Base-by-base conservation (phyloP, 2,888 invertebrate species). In the Zelleria hepariella region DNA sequence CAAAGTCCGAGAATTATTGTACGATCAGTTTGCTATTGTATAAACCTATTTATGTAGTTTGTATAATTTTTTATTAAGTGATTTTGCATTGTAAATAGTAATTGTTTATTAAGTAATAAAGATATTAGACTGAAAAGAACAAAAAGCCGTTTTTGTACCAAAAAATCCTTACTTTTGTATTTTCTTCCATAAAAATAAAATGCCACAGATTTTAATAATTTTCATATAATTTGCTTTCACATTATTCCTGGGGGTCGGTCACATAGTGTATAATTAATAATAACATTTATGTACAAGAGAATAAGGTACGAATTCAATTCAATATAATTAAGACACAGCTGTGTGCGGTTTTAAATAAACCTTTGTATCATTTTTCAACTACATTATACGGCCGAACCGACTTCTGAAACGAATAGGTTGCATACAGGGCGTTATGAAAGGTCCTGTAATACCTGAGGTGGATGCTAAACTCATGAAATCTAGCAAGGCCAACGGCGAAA, bases 11-110 rank as follows among this genome's bases (percentile, higher is more conserved):
- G 96, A 97, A 68, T 85, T 98, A 47, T 86, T 99, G 27, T 99
- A 99, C 77, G 95, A 96, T 64, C 98, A 99, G 78, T 99, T 98
- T 82, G 99, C 98, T 60, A 97, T 99, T 73, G 93, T 98, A 59
- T 98, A 91, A 85, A 2, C 5, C 15, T 15, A 32, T 42, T 10
- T 5, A n/a, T n/a, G n/a, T n/a, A n/a, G n/a, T n/a, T n/a, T 32
- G 32, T 32, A 32, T 10, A 32, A 32, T 10, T 32, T 7, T 5
- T 10, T 32, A 32, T 49, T 4, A 20, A 10, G 20, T 49, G 20
- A 18, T 21, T 49, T 18, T 49, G 18, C 7, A 8, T 49, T 21
- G 49, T 49, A 49, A 49, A 18, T 21, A 49, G 21, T 49, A 21
- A 49, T 49, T 42, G 15, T 42, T 49, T 42, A 4, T 42, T 42